Conservation (phyloP, 2,888 invertebrate genomes). For the Cryptus viduatorius region DNA sequence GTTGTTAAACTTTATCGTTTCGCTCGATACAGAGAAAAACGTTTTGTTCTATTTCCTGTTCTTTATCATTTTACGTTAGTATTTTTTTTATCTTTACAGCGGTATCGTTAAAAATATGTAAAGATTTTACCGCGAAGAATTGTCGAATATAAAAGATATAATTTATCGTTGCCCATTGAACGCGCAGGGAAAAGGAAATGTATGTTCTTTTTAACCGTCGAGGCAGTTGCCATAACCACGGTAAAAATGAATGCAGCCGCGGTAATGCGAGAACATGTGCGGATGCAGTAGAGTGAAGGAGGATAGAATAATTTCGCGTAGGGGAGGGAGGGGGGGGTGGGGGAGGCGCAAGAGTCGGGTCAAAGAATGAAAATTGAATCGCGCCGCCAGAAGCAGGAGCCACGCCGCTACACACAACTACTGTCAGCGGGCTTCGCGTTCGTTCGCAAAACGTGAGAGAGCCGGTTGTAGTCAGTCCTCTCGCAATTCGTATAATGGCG, state of each 20-base stretch:
- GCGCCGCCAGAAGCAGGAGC: slow-evolving; percentile 3
- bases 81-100: no score
- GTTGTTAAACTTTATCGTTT: background rate
- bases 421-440: background rate
- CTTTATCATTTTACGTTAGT: no score
- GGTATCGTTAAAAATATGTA: background rate
- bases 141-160: background rate
- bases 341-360: slow-evolving; percentile 19
- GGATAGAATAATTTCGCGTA: slow-evolving; percentile 39
- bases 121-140: background rate
- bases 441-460: background rate
- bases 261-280: slow-evolving; percentile 18
- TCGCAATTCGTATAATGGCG: background rate
- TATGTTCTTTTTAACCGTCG: background rate
- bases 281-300: slow-evolving; percentile 10
- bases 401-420: background rate
- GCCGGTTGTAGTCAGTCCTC: background rate
- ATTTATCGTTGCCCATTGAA: slow-evolving; percentile 2
- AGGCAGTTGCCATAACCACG: background rate
- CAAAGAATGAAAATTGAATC: slow-evolving; percentile 57
- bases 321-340: background rate
- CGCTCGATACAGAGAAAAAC: no score
- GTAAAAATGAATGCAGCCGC: slow-evolving; percentile 32
- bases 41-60: no score
- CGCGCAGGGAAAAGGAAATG: background rate